Evolutionary conservation across 37 sponge, comb jelly and placozoan species (phyloP).

Genomic region (Crambe crambe): DNA sequence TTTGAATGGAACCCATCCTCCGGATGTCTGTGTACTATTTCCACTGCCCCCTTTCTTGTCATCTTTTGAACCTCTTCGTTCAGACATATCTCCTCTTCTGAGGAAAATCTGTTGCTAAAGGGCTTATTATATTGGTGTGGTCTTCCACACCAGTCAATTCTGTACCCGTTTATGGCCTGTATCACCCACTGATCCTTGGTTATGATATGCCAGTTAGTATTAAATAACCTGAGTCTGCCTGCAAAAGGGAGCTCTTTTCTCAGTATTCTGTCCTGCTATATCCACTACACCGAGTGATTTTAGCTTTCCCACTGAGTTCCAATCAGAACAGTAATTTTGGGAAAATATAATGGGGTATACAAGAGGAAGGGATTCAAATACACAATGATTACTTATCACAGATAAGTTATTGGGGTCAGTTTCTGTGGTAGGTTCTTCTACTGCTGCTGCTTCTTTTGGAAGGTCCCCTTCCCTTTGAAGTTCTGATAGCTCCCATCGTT

Average conservation of each 20-base stretch:
- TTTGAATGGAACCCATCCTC: constrained; percentile 19
- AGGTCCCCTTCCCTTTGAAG: no score
- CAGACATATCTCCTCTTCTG: neutral
- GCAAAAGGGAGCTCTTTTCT: neutral
- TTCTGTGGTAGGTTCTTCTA: no score
- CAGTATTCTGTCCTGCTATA: neutral
- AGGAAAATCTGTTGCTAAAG: neutral
- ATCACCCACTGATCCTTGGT: constrained; percentile 29
- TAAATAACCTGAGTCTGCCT: constrained; percentile 17
- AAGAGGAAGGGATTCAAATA: no score
- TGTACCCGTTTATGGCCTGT: constrained; percentile 14
- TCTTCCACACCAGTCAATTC: neutral
- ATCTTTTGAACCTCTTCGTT: neutral
- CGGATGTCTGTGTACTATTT: neutral
- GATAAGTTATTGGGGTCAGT: no score
- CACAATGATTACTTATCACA: no score
- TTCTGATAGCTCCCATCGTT: no score
- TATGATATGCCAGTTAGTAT: constrained; percentile 19
- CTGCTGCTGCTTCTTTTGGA: no score
- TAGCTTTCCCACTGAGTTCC: neutral
- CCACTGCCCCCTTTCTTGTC: neutral
- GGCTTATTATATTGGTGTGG: neutral
- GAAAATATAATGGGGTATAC: neutral
- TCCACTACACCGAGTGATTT: no score
- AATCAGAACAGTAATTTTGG: neutral